These are phyloP conservation scores for Ophion slaviceki DNA, from an alignment of 2,888 invertebrate genomes.

Conservation along the genomic window DNA sequence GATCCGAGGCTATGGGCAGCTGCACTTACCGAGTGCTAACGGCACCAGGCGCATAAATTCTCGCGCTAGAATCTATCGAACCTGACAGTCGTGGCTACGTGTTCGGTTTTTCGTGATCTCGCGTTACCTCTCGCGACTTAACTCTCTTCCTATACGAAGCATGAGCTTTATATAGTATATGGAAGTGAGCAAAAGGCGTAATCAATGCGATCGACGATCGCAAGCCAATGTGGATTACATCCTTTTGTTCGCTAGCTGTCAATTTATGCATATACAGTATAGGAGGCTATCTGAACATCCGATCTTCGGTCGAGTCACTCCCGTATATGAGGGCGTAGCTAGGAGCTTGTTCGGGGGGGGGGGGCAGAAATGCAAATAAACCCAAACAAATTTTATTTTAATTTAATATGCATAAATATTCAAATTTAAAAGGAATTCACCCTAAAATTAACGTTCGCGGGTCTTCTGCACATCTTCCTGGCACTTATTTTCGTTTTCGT, in stretches of 20 bases:
- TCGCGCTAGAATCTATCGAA: constrained; percentile 53
- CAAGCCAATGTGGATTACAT: not conserved
- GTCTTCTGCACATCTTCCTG: too few relatives aligned
- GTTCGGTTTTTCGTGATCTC: constrained; percentile 53
- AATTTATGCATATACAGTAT: not conserved
- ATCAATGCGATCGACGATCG: not conserved
- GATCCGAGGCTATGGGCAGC: constrained; percentile 17
- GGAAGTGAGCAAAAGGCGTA: not conserved
- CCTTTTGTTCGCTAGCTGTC: not conserved
- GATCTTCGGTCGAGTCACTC: constrained; percentile 36
- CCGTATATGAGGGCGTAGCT: constrained; percentile 3
- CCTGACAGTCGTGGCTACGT: constrained; percentile 54
- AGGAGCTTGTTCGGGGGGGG: too few relatives aligned
- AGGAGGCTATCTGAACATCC: constrained; percentile 10
- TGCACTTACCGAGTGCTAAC: constrained; percentile 51
- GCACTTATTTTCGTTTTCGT: too few relatives aligned
- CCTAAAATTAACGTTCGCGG: too few relatives aligned
- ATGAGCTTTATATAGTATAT: not conserved
- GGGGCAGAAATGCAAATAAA: too few relatives aligned
- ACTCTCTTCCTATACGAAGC: not conserved
- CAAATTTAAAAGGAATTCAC: too few relatives aligned
- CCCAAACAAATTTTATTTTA: too few relatives aligned
- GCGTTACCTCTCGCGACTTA: constrained; percentile 51
- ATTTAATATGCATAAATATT: too few relatives aligned
- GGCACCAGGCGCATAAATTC: constrained; percentile 42